Evolutionary conservation across 1,140 invertebrate genomes (phyloP).

Genomic region (Diabrotica undecimpunctata): DNA sequence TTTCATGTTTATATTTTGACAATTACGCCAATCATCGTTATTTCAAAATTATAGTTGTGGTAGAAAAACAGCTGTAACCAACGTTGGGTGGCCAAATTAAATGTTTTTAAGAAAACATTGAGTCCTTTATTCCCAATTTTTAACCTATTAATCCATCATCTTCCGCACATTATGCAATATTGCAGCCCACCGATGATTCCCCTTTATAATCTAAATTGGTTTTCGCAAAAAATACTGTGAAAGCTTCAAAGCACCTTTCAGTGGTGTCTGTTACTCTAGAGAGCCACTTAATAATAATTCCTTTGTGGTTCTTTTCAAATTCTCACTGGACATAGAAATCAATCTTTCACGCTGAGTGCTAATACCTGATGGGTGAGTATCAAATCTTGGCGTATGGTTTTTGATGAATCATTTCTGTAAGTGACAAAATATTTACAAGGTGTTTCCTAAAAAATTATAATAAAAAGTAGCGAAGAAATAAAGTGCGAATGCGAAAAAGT

Average conservation of each 20-base stretch:
- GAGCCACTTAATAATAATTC: slow-evolving; percentile 1
- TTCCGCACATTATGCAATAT: not conserved
- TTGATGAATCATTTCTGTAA: not conserved
- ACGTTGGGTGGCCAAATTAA: too few relatives aligned
- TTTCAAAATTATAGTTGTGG: too few relatives aligned
- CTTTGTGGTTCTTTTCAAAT: not conserved
- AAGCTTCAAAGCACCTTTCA: not conserved
- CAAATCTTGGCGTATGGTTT: not conserved
- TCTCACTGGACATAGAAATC: not conserved
- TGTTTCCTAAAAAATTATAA: not conserved
- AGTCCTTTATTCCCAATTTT: not conserved
- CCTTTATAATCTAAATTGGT: not conserved
- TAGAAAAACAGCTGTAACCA: too few relatives aligned
- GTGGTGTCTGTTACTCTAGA: not conserved
- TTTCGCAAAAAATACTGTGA: not conserved
- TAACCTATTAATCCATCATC: not conserved
- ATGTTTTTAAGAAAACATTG: too few relatives aligned
- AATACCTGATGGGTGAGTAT: not conserved
- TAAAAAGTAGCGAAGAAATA: too few relatives aligned
- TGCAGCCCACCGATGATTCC: not conserved
- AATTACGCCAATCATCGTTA: too few relatives aligned
- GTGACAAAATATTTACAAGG: not conserved
- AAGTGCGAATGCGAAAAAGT: too few relatives aligned
- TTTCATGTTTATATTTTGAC: too few relatives aligned
- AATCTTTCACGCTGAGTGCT: slow-evolving; percentile 1